Percentiles rank a stretch among this genome's conserved stretches.
Conservation (phyloP, 64 coral and sea anemone species). For the Dendrophyllia cribrosa region DNA sequence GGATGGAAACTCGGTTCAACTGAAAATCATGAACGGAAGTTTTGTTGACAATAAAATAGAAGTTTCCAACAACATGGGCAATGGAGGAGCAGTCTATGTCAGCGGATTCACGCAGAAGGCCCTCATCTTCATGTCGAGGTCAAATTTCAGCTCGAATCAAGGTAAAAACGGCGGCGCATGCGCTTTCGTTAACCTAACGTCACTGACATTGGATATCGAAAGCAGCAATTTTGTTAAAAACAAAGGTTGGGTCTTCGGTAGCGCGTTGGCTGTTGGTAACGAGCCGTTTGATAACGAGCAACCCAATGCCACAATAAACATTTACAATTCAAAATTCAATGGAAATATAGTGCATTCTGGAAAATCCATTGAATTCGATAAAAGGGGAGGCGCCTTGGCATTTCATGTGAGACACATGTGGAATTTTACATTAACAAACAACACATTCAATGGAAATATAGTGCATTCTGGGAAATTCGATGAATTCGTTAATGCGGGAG, state of each 20-base stretch:
- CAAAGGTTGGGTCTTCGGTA: background rate
- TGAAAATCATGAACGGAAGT: background rate
- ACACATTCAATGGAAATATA: background rate
- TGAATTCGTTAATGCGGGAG: background rate
- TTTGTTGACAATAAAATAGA: background rate
- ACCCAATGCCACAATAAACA: background rate
- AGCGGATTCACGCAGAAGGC: background rate
- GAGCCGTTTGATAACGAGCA: background rate
- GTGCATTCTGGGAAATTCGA: no score
- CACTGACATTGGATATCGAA: background rate
- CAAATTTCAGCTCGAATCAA: conserved; percentile 1
- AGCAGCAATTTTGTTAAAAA: conserved; percentile 4
- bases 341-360: background rate
- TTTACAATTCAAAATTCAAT: background rate
- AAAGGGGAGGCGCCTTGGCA: background rate
- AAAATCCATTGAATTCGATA: background rate
- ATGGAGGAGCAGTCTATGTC: conserved; percentile 19
- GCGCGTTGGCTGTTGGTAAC: background rate
- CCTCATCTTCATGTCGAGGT: background rate
- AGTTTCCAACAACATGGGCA: background rate
- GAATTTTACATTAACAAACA: background rate
- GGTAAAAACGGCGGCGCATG: conserved; percentile 16
- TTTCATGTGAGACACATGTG: background rate
- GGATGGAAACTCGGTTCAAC: background rate
- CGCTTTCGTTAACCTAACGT: background rate